Evolutionary conservation across 2,888 invertebrate genomes (phyloP), one percentile per base, ranked within the genome.

Genomic region (Pseudococcus jackbeardsleyi): DNA sequence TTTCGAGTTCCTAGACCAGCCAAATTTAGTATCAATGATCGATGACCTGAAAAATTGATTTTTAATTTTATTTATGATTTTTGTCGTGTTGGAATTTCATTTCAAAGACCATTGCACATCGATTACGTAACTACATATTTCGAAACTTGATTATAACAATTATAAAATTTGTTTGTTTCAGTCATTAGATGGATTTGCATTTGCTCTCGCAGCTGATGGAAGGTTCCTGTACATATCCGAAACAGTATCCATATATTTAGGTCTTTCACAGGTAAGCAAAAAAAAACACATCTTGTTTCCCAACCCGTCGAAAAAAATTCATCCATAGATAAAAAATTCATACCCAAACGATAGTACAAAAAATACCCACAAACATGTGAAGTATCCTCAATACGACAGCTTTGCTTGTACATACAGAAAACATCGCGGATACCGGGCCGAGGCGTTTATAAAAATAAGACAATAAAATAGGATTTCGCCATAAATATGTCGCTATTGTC

Each of bases 161-260:
- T 22, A 72, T 26, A 0, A 12, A n/a, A 22, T 72, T 72, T 26
- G 6, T 8, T 22, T 72, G 22, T 93, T 93, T 90, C 94, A 97
- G 98, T 97, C 98, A 89, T 93, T 99, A 92, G 99, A 99, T 92
- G 99, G 99, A 86, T 99, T 99, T 92, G 98, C 98, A 90, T 94
- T 99, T 92, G 97, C 98, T 59, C 94, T 99, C 90, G 97, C 98
- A 88, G 96, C 97, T 90, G 98, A 98, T 92, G 99, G 98, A 90
- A 94, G 98, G 92, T 98, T 99, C 93, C 95, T 99, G 92, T 99
- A 99, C 94, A 98, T 99, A 93, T 99, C 99, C 91, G 99, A 99
- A 94, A 99, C 99, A 91, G 99, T 99, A 91, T 99, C 99, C 92
- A 98, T 99, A 93, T 99, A 99, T 94, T 95, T 99, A 93, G 99